A percentile compares a stretch with the other conserved stretches of the same genome.
These are phyloP conservation scores for Potamilus streckersoni DNA, from an alignment of 1,140 invertebrate species.

Conservation along the genomic window DNA sequence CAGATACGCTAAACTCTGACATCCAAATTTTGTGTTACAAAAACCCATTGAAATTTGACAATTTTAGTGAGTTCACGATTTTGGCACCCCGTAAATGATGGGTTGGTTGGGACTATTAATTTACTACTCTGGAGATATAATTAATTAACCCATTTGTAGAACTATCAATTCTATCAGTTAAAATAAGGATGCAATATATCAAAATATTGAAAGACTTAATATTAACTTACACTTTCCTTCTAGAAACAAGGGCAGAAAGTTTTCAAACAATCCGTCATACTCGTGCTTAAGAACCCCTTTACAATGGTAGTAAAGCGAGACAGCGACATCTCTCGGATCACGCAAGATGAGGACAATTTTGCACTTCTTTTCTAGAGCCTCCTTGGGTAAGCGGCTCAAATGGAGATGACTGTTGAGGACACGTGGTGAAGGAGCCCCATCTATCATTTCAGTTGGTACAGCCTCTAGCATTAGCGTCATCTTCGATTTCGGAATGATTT, in stretches of 20 bases:
- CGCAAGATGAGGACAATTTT: constrained; percentile 35
- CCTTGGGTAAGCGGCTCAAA: constrained; percentile 5
- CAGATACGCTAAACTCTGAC: too few species aligned
- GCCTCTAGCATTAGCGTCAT: constrained; percentile 28
- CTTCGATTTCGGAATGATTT: constrained; percentile 14
- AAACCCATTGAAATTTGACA: too few species aligned
- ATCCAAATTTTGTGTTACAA: too few species aligned
- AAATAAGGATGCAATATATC: too few species aligned
- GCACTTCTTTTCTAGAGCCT: constrained; percentile 23
- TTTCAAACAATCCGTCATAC: constrained; percentile 8
- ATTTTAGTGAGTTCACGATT: too few species aligned
- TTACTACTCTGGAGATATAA: too few species aligned
- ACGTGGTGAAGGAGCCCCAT: constrained; percentile 24
- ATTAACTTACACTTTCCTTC: constrained; percentile 16
- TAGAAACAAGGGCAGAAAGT: constrained; percentile 7
- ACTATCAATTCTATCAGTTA: too few species aligned
- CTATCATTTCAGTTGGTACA: constrained; percentile 11
- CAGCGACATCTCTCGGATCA: constrained; percentile 41
- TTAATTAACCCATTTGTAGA: too few species aligned
- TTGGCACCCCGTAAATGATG: too few species aligned
- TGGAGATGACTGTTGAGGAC: constrained; percentile 38
- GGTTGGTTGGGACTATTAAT: too few species aligned
- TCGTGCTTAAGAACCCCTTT: constrained; percentile 2
- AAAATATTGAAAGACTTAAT: neutral
- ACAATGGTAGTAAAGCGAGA: constrained; percentile 38